These are phyloP conservation scores for Archips crataeganus DNA, from an alignment of 2,888 invertebrate species.

Conservation along the genomic window DNA sequence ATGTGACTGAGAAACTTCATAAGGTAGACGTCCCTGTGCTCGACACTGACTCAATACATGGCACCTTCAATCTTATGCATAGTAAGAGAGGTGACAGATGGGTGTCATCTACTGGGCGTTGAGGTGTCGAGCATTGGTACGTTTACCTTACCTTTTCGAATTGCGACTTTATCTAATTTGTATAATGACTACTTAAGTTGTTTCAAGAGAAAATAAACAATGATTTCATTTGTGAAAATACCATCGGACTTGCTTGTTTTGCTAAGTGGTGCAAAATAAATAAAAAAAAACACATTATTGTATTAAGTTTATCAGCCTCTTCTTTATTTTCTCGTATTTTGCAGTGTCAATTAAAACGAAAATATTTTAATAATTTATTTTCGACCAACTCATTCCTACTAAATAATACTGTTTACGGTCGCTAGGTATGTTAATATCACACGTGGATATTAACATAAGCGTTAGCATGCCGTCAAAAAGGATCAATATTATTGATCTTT, in stretches of 20 bases:
- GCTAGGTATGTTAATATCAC: neutral
- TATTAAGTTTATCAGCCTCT: neutral
- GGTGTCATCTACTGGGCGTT: too few relatives aligned
- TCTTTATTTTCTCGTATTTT: neutral
- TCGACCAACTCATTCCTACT: neutral
- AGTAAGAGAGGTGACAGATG: too few relatives aligned
- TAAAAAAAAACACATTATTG: neutral
- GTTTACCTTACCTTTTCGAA: too few relatives aligned
- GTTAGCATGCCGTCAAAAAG: neutral
- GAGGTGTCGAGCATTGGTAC: too few relatives aligned
- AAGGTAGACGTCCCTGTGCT: too few relatives aligned
- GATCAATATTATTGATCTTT: slow-evolving; percentile 4
- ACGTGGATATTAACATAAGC: slow-evolving; percentile 1
- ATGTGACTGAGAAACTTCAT: too few relatives aligned
- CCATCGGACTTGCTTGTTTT: neutral
- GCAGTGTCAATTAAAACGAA: neutral
- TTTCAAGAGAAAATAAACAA: neutral
- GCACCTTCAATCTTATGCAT: too few relatives aligned
- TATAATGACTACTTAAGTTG: neutral
- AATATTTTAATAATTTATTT: neutral
- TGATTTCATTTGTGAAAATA: neutral
- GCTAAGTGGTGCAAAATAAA: too few relatives aligned
- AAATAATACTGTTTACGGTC: neutral
- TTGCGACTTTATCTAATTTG: neutral
- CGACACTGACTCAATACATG: too few relatives aligned